These are phyloP conservation scores for Eclectus roratus DNA, from an alignment of 2,113 vertebrate genomes.

Conservation along the genomic window DNA sequence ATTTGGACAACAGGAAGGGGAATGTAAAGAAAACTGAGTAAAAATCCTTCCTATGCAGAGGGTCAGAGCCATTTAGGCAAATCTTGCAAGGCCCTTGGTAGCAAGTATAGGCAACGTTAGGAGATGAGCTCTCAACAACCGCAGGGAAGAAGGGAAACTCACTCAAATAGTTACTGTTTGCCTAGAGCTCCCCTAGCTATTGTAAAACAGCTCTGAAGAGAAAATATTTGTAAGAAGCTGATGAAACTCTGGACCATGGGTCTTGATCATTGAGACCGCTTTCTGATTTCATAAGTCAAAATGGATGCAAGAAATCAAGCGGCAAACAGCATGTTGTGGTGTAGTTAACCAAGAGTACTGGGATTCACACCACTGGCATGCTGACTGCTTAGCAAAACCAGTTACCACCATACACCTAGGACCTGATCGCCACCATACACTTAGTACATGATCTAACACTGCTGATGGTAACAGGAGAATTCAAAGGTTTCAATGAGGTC, in stretches of 20 bases:
- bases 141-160: neutral
- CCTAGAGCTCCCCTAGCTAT: neutral
- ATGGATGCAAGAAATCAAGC: neutral
- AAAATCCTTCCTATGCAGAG: neutral
- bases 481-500: neutral
- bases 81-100: neutral
- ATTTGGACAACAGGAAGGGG: neutral
- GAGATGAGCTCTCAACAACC: neutral
- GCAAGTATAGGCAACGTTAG: neutral
- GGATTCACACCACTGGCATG: neutral
- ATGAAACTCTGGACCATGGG: neutral
- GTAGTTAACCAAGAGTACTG: neutral
- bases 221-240: neutral
- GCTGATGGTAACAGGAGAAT: neutral
- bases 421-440: neutral
- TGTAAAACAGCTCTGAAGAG: neutral
- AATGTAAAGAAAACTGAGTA: neutral
- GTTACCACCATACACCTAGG: neutral
- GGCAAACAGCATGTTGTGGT: neutral
- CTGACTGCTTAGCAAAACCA: neutral
- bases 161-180: neutral
- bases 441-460: neutral
- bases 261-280: neutral
- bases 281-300: neutral
- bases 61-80: neutral